A percentile compares a stretch with the other conserved stretches of the same genome.
Conservation (phyloP, 1,140 invertebrate genomes). For the Eupristina koningsbergeri region DNA sequence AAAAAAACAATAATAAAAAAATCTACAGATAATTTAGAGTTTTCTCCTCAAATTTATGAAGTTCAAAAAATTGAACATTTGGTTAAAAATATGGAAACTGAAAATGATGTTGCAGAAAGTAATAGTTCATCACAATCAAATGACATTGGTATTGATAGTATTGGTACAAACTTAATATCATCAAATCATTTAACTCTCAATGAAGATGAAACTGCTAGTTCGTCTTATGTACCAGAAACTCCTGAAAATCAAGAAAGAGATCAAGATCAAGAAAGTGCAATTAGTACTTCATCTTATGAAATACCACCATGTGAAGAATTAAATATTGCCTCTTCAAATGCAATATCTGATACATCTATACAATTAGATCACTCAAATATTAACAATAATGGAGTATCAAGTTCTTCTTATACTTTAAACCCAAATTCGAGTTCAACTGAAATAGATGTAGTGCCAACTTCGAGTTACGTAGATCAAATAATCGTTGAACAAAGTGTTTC, state of each 20-base stretch:
- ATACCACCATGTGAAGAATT: constrained; percentile 71
- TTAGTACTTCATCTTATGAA: constrained; percentile 72
- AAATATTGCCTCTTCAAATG: constrained; percentile 69
- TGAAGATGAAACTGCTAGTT: constrained; percentile 70
- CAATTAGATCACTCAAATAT: constrained; percentile 65
- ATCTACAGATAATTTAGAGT: constrained; percentile 63
- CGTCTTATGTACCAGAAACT: constrained; percentile 71
- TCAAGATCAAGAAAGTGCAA: constrained; percentile 71
- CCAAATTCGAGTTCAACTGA: constrained; percentile 69
- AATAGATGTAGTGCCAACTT: constrained; percentile 64
- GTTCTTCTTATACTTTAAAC: constrained; percentile 69
- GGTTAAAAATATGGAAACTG: constrained; percentile 62
- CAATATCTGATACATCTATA: constrained; percentile 66
- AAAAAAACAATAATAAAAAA: constrained; percentile 55
- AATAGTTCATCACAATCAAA: constrained; percentile 70
- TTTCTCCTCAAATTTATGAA: constrained; percentile 69
- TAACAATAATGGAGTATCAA: constrained; percentile 69
- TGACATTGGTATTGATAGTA: constrained; percentile 66
- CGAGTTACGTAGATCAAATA: constrained; percentile 68
- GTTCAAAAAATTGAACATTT: constrained; percentile 65
- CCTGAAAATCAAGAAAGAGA: constrained; percentile 71
- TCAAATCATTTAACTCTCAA: constrained; percentile 65
- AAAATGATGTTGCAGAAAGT: constrained; percentile 66
- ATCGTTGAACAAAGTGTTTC: constrained; percentile 69
- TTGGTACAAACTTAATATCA: constrained; percentile 65